These are phyloP conservation scores for Spodoptera picta DNA, from an alignment of 2,888 invertebrate genomes.

Conservation along the genomic window DNA sequence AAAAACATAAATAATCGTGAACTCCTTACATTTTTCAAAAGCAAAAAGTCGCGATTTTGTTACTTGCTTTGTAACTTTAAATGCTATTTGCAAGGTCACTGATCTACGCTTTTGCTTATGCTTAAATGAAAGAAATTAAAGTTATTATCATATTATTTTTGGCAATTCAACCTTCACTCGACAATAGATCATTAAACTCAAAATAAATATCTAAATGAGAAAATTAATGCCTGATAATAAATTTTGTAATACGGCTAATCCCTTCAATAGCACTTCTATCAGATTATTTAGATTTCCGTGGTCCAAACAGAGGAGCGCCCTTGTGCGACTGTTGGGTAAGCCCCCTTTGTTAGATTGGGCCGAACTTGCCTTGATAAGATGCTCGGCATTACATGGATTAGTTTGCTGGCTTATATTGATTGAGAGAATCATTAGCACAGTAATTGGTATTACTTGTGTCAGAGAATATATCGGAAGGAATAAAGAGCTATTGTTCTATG, in stretches of 20 bases:
- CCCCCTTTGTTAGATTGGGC: constrained; percentile 41
- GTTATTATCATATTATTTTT: too few species aligned
- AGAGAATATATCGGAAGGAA: constrained; percentile 15
- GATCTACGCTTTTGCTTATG: too few species aligned
- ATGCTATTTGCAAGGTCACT: too few species aligned
- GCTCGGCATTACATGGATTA: constrained; percentile 48
- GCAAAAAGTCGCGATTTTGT: too few species aligned
- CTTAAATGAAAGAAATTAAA: too few species aligned
- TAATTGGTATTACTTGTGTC: constrained; percentile 43
- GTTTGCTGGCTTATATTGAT: constrained; percentile 42
- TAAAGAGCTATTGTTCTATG: constrained; percentile 9
- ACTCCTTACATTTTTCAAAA: too few species aligned
- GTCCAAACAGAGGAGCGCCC: constrained; percentile 8
- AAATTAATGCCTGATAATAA: too few species aligned
- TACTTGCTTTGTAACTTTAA: too few species aligned
- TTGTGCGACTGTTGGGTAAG: constrained; percentile 15
- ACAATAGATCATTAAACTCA: too few species aligned
- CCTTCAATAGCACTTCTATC: constrained; percentile 7
- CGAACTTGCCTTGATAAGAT: constrained; percentile 48
- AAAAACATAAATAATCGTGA: too few species aligned
- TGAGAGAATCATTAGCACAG: constrained; percentile 40
- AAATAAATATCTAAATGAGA: too few species aligned
- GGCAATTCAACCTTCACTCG: too few species aligned
- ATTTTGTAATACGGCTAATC: background rate
- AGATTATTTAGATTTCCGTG: constrained; percentile 23